These are phyloP conservation scores for Lerema accius DNA, from an alignment of 1,140 invertebrate species.

Conservation along the genomic window DNA sequence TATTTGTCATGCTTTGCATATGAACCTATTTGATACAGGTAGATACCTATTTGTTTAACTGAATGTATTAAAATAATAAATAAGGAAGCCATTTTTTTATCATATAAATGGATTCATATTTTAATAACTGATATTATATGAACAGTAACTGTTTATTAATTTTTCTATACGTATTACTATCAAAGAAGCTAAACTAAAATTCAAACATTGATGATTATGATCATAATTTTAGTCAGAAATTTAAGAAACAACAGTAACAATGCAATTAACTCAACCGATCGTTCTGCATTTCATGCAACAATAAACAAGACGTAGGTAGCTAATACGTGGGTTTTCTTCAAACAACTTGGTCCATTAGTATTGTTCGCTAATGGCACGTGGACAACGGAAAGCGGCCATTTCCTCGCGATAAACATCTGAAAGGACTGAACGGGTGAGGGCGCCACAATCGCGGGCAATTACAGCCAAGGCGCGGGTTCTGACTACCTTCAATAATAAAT, in stretches of 20 bases:
- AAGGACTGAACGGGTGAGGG: conserved; percentile 77
- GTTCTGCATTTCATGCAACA: conserved; percentile 5
- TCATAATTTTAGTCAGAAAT: too few relatives aligned
- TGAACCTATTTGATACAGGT: neutral
- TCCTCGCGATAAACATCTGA: conserved; percentile 81
- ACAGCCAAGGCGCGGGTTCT: conserved; percentile 55
- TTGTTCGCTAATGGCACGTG: conserved; percentile 77
- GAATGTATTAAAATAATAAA: too few relatives aligned
- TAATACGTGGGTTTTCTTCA: conserved; percentile 36
- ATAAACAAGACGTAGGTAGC: conserved; percentile 15
- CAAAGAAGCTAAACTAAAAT: too few relatives aligned
- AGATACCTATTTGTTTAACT: too few relatives aligned
- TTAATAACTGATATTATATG: too few relatives aligned
- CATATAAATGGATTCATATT: too few relatives aligned
- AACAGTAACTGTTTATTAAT: too few relatives aligned
- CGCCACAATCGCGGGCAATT: conserved; percentile 68
- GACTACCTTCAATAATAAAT: conserved; percentile 38
- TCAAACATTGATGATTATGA: too few relatives aligned
- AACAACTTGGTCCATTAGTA: conserved; percentile 73
- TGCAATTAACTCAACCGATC: conserved; percentile 17
- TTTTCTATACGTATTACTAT: too few relatives aligned
- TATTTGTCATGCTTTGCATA: conserved; percentile 15
- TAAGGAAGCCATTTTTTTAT: too few relatives aligned
- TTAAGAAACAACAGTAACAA: neutral
- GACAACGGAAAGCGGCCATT: conserved; percentile 80